These are phyloP conservation scores for Aegypius monachus DNA, from an alignment of 2,113 vertebrate species.

Conservation along the genomic window DNA sequence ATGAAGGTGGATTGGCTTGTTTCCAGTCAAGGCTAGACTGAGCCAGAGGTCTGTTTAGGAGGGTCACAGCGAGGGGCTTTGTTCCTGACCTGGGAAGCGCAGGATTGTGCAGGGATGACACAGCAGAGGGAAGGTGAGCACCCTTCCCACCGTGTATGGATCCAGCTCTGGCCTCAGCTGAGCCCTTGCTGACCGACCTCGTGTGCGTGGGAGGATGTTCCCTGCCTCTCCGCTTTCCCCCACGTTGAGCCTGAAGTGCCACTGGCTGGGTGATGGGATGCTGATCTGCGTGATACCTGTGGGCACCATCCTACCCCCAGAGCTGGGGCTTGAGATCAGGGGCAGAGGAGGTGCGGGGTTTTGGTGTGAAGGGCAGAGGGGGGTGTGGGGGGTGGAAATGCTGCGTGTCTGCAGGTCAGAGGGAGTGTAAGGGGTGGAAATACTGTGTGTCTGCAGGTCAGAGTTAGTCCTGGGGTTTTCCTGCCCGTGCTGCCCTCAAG, in stretches of 20 bases:
- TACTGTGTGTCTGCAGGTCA: not conserved
- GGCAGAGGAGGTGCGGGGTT: no score
- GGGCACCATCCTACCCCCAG: not conserved
- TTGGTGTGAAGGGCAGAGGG: no score
- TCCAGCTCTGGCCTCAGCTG: not conserved
- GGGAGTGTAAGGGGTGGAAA: not conserved
- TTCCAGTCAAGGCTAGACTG: not conserved
- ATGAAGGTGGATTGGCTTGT: not conserved
- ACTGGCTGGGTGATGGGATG: not conserved
- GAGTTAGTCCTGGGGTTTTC: no score
- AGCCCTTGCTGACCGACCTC: not conserved
- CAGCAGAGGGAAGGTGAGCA: not conserved
- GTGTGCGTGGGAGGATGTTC: not conserved
- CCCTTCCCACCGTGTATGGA: rapidly evolving
- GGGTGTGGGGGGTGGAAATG: not conserved
- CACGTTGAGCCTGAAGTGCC: not conserved
- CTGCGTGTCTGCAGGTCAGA: not conserved
- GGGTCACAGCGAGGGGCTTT: not conserved
- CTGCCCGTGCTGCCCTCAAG: not conserved
- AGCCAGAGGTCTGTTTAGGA: not conserved
- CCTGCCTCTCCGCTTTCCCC: not conserved
- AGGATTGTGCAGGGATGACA: not conserved
- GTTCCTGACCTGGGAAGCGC: not conserved
- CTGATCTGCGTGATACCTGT: not conserved
- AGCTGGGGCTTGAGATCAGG: not conserved